Conservation (phyloP, 2,888 invertebrate genomes). For the Rhyacophila evoluta region DNA sequence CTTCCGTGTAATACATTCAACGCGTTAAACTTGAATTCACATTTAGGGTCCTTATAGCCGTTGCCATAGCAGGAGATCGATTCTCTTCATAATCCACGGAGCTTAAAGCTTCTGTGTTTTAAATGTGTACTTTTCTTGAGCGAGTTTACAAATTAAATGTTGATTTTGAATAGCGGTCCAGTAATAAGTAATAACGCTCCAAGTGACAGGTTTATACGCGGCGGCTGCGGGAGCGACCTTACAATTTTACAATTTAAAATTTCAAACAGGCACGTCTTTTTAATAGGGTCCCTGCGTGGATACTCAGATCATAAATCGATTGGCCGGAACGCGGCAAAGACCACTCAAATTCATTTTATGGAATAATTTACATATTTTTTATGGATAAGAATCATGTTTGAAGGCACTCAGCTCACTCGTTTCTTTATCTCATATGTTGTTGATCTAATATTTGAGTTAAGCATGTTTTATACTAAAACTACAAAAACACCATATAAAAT, state of each 20-base stretch:
- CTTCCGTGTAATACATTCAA: too few species aligned
- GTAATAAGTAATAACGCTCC: conserved; percentile 41
- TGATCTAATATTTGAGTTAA: too few species aligned
- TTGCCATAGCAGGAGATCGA: too few species aligned
- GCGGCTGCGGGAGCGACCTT: conserved; percentile 27
- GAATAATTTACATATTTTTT: too few species aligned
- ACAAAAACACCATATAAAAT: too few species aligned
- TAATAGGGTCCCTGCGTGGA: conserved; percentile 34
- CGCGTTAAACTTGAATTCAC: too few species aligned
- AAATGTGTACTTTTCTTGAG: background rate
- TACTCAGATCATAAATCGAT: conserved; percentile 4
- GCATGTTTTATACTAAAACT: too few species aligned
- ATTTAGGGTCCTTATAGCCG: too few species aligned
- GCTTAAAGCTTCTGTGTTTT: background rate
- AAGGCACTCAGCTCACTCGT: too few species aligned
- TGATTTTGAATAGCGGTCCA: conserved; percentile 44
- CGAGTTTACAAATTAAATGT: conserved; percentile 50
- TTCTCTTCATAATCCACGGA: background rate
- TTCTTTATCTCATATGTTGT: too few species aligned
- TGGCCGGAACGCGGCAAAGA: background rate
- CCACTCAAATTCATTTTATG: background rate
- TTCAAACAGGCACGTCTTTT: conserved; percentile 29
- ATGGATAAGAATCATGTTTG: too few species aligned
- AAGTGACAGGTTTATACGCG: conserved; percentile 45
- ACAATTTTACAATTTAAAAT: conserved; percentile 29